A percentile compares a stretch with the other conserved stretches of the same genome.
Conservation (phyloP, 64 coral and sea anemone species). For the Pachyseris speciosa region DNA sequence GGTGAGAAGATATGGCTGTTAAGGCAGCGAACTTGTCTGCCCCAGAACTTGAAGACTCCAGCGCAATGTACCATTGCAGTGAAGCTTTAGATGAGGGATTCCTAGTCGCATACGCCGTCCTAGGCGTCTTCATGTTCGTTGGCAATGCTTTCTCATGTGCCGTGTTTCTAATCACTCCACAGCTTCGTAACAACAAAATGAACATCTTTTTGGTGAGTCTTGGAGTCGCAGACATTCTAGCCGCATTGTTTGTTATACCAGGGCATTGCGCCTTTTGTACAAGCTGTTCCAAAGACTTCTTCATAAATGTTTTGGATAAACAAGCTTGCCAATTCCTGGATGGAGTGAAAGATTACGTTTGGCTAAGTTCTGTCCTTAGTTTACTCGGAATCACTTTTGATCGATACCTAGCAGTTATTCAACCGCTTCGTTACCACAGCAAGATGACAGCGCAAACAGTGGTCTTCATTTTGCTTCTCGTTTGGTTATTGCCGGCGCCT, state of each 20-base stretch:
- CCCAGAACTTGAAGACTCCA: neutral
- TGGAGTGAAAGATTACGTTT: constrained; percentile 62
- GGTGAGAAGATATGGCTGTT: neutral
- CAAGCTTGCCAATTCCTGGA: constrained; percentile 57
- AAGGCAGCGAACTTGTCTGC: neutral
- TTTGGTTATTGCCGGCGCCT: constrained; percentile 45
- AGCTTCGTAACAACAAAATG: constrained; percentile 57
- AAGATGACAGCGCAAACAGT: constrained; percentile 51
- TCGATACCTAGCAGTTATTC: constrained; percentile 65
- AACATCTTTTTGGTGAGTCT: constrained; percentile 74
- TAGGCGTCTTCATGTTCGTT: constrained; percentile 48
- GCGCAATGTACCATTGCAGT: neutral
- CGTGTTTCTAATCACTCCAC: constrained; percentile 24
- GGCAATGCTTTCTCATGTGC: constrained; percentile 42
- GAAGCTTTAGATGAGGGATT: constrained; percentile 38
- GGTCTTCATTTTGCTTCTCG: constrained; percentile 1
- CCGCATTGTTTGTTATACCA: constrained; percentile 39
- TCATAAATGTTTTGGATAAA: neutral
- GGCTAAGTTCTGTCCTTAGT: constrained; percentile 37
- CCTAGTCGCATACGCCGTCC: constrained; percentile 2
- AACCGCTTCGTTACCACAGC: constrained; percentile 57
- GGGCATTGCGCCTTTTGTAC: constrained; percentile 65
- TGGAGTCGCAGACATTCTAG: constrained; percentile 55
- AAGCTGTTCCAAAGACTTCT: constrained; percentile 18
- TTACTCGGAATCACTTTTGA: constrained; percentile 73